Conservation (phyloP, 2,888 invertebrate species). For the Erpobdella octoculata region DNA sequence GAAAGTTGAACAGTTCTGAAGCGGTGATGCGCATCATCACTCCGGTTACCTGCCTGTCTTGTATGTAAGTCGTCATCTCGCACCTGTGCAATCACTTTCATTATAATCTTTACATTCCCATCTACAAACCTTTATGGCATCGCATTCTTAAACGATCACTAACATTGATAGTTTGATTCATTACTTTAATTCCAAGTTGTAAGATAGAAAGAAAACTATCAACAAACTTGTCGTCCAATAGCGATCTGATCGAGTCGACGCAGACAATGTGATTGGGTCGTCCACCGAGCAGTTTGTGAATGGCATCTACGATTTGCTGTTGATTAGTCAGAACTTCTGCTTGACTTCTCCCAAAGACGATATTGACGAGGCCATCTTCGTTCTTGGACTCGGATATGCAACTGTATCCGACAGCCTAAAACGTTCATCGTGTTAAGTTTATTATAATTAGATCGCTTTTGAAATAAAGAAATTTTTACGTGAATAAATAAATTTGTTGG, state of each 20-base stretch:
- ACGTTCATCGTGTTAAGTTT: neutral
- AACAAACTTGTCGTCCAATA: constrained; percentile 37
- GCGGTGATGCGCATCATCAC: constrained; percentile 50
- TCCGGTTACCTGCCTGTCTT: constrained; percentile 62
- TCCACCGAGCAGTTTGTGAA: constrained; percentile 62
- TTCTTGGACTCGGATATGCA: constrained; percentile 76
- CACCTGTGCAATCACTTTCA: constrained; percentile 51
- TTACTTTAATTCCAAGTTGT: no score
- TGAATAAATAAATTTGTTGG: neutral
- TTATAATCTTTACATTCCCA: neutral
- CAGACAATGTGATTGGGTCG: constrained; percentile 64
- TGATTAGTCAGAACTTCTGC: constrained; percentile 55
- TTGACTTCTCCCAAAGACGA: constrained; percentile 75
- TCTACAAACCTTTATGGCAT: neutral
- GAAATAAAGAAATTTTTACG: neutral
- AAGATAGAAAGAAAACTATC: neutral
- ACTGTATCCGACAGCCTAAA: constrained; percentile 78
- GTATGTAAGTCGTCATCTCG: constrained; percentile 68
- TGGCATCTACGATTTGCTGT: constrained; percentile 41
- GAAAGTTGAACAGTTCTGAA: constrained; percentile 51
- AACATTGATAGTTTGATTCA: no score
- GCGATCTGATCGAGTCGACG: constrained; percentile 34
- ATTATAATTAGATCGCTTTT: neutral
- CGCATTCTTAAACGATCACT: no score
- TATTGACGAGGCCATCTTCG: constrained; percentile 78